phyloP scores from a whole-genome alignment of 2,113 vertebrate species.

The Menidia beryllina region DNA sequence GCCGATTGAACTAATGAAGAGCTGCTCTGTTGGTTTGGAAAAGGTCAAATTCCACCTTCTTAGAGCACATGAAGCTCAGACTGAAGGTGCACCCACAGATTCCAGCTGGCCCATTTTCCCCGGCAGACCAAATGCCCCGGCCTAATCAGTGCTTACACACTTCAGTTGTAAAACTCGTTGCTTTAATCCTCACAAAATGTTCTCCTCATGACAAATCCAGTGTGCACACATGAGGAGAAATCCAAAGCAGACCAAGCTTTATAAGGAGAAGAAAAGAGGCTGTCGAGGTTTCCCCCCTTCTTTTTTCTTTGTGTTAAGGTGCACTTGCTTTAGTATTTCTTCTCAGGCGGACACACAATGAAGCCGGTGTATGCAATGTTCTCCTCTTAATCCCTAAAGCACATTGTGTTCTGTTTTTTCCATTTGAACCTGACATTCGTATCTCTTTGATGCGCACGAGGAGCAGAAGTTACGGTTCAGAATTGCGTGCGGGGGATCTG shows the following conservation, averaged over 20 bases:
- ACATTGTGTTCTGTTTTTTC: constrained; percentile 34
- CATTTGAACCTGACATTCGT: constrained; percentile 38
- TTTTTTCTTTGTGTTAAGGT: constrained; percentile 15
- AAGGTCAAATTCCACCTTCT: no score
- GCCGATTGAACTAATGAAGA: background rate
- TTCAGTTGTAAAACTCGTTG: background rate
- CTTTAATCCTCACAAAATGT: constrained; percentile 25
- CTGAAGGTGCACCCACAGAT: background rate
- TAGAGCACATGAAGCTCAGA: background rate
- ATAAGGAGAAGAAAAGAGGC: constrained; percentile 58
- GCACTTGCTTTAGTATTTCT: constrained; percentile 40
- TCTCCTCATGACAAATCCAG: constrained; percentile 27
- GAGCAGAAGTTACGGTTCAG: constrained; percentile 15
- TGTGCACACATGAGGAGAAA: constrained; percentile 17
- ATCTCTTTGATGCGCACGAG: constrained; percentile 49
- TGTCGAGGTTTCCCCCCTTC: constrained; percentile 9
- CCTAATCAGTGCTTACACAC: background rate
- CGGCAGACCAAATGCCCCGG: background rate
- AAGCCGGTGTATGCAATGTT: constrained; percentile 43
- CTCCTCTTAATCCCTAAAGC: constrained; percentile 49
- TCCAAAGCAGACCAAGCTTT: constrained; percentile 47
- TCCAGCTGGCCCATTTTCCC: background rate
- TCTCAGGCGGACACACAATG: constrained; percentile 34
- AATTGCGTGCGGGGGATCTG: constrained; percentile 31
- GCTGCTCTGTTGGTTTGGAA: no score